phyloP scores from a whole-genome alignment of 2,113 vertebrate species.

The Gobiocypris rarus region DNA sequence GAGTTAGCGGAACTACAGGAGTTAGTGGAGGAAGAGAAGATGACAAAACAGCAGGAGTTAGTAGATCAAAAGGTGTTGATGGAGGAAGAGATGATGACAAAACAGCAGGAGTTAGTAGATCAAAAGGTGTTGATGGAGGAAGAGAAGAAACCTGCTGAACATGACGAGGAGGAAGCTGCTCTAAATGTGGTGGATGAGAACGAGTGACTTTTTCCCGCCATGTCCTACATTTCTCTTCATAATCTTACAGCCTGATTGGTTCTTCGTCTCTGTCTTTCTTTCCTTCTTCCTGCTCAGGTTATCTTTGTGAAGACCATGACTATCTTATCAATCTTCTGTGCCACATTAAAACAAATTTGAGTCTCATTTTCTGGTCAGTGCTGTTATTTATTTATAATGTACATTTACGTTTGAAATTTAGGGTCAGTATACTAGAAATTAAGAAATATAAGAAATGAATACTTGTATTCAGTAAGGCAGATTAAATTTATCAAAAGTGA shows the following conservation, averaged over 20 bases:
- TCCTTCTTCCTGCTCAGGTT: background rate
- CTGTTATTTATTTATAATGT: background rate
- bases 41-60: background rate
- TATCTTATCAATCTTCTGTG: background rate
- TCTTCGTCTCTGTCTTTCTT: background rate
- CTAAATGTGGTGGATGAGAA: background rate
- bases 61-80: background rate
- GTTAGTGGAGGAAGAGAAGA: background rate
- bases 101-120: background rate
- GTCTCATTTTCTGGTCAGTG: background rate
- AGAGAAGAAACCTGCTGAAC: background rate
- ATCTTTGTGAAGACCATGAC: background rate
- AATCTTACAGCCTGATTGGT: background rate
- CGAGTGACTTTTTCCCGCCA: background rate
- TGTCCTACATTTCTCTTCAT: background rate
- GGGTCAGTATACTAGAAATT: background rate
- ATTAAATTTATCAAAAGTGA: background rate
- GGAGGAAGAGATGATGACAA: background rate
- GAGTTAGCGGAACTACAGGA: background rate
- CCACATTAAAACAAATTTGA: background rate
- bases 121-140: background rate
- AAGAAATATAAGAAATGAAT: background rate
- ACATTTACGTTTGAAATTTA: background rate
- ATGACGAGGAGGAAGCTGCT: constrained; percentile 19
- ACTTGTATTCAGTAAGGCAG: no score